These are phyloP conservation scores for Terrapene triunguis DNA, from an alignment of 2,113 vertebrate species.

Conservation along the genomic window DNA sequence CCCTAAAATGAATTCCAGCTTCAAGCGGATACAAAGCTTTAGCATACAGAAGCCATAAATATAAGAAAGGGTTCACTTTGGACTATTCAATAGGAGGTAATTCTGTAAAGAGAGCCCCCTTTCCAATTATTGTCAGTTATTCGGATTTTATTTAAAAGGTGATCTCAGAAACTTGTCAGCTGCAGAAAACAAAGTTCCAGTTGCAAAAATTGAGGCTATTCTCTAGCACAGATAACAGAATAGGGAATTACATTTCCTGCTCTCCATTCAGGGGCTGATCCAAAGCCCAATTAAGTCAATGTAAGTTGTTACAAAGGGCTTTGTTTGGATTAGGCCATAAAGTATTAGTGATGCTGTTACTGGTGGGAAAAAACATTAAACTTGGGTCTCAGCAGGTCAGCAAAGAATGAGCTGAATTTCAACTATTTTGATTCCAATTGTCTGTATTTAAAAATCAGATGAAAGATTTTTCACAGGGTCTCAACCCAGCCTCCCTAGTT, in stretches of 20 bases:
- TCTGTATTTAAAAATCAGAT: not conserved
- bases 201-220: not conserved
- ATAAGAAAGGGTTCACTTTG: not conserved
- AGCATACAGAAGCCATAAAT: not conserved
- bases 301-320: not conserved
- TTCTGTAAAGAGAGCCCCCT: not conserved
- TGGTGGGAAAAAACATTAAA: not conserved
- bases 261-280: too few species aligned
- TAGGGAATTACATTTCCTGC: too few species aligned
- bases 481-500: not conserved
- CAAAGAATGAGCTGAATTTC: not conserved
- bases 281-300: not conserved
- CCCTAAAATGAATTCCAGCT: not conserved
- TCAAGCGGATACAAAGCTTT: not conserved
- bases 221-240: not conserved
- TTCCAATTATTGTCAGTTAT: not conserved
- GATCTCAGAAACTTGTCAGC: not conserved
- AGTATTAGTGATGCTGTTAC: not conserved
- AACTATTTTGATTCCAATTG: not conserved
- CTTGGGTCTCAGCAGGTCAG: not conserved
- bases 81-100: not conserved
- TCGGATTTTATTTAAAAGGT: not conserved
- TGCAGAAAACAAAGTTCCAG: not conserved
- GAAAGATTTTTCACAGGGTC: not conserved
- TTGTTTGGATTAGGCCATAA: not conserved